Evolutionary conservation across 2,797 vertebrate species (phyloP), one percentile per base, ranked within the genome.

Genomic region (Serranus cabrilla): DNA sequence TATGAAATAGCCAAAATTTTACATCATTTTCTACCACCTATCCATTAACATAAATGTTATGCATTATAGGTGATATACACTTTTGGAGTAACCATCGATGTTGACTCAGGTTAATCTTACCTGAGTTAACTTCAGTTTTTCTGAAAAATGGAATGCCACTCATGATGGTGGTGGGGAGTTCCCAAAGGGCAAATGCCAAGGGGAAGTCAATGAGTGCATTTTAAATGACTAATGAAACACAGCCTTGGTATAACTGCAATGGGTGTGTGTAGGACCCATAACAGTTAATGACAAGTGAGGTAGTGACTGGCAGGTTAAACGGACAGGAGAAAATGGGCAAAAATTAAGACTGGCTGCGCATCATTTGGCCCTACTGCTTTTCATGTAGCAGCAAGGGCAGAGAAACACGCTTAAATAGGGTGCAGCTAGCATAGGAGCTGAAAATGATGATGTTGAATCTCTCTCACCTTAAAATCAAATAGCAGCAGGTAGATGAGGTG

Each of bases 261-360:
- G 34, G 34, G 34, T 34, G 34, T 34, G 34, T 34, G 34, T 34
- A 34, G 34, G 34, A 34, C 34, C 34, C 34, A 34, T 34, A 34
- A 34, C 6, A 34, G 34, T 34, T 34, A 59, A 56, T 34, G 66
- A 52, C 61, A 66, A 63, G 47, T 68, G 37, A 76, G 70, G 45
- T 46, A 69, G 20, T 72, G 52, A 74, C 18, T 84, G 78, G 78
- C 71, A 64, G 71, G 58, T 46, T 63, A 63, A 74, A 72, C 40
- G 46, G 54, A 59, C 49, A 37, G 39, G 45, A 72, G 58, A 65
- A 37, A 25, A 73, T 60, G 25, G 34, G 31, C 5, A 61, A 37
- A 79, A 49, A 64, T 37, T 2, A 73, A 55, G 63, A 69, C 20
- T 70, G 78, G 61, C 67, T 76, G 75, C 0, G 45, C 27, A 64